phyloP scores from a whole-genome alignment of 2,113 vertebrate species.

The Athene noctua region DNA sequence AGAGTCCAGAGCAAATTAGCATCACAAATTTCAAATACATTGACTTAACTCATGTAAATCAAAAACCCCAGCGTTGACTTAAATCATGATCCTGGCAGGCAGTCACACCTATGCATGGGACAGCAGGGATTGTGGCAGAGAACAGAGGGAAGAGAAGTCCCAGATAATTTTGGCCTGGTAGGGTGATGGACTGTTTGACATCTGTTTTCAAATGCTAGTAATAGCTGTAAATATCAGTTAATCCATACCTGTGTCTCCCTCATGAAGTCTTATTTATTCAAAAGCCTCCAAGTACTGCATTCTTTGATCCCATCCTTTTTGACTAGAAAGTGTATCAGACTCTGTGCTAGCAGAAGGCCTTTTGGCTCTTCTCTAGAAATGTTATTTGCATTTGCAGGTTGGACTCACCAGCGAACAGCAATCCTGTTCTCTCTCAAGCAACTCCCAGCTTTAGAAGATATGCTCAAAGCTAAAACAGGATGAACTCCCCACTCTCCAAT shows the following conservation, averaged over 20 bases:
- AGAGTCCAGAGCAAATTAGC: conserved; percentile 34
- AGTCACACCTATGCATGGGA: not conserved
- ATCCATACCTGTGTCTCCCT: not conserved
- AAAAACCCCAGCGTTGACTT: conserved; percentile 42
- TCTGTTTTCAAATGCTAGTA: not conserved
- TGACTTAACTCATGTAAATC: conserved; percentile 14
- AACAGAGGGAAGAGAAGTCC: not conserved
- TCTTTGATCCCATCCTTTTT: not conserved
- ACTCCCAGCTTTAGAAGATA: not conserved
- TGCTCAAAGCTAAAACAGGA: not conserved
- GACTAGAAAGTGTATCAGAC: not conserved
- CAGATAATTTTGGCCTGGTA: not conserved
- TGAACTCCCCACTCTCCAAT: not conserved
- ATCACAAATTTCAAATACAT: conserved; percentile 37
- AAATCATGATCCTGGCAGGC: conserved; percentile 19
- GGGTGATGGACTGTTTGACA: not conserved
- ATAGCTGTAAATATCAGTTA: not conserved
- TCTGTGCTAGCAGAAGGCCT: not conserved
- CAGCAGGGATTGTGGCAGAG: not conserved
- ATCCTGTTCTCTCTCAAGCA: conserved; percentile 11
- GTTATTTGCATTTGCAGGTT: conserved; percentile 43
- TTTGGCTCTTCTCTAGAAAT: not conserved
- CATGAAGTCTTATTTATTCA: not conserved
- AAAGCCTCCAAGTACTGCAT: not conserved
- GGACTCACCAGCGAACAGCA: conserved; percentile 27